These are phyloP conservation scores for Xestia rhomboidea DNA, from an alignment of 2,888 invertebrate genomes.

Conservation along the genomic window DNA sequence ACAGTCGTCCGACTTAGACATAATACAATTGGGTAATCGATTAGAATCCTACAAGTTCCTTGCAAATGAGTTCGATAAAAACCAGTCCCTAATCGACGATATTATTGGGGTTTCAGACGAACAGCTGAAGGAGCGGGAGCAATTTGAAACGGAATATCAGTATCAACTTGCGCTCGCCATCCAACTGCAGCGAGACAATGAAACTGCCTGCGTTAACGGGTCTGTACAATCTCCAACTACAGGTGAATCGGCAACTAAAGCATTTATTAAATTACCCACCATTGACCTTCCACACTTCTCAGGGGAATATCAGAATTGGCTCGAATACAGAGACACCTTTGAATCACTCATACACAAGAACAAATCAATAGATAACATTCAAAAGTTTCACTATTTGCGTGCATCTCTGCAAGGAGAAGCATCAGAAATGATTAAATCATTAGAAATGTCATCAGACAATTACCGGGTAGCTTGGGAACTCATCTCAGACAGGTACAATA, in stretches of 20 bases:
- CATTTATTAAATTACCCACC: neutral
- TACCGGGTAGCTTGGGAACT: conserved; percentile 18
- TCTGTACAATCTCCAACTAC: neutral
- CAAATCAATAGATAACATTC: conserved; percentile 6
- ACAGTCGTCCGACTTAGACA: neutral
- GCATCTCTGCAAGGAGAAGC: conserved; percentile 6
- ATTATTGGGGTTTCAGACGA: neutral
- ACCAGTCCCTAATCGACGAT: neutral
- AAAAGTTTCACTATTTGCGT: conserved; percentile 11
- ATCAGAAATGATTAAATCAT: neutral
- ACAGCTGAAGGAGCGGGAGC: neutral
- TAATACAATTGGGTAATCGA: neutral
- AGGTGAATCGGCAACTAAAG: no score
- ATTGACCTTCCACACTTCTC: conserved; percentile 9
- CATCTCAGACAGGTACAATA: neutral
- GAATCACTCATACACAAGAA: conserved; percentile 11
- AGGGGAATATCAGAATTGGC: neutral
- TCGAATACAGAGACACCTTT: neutral
- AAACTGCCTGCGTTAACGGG: conserved; percentile 4
- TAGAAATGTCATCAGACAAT: conserved; percentile 7
- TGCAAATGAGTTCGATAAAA: conserved; percentile 4
- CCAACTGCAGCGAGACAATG: neutral
- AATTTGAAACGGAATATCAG: conserved; percentile 4
- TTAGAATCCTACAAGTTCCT: conserved; percentile 5
- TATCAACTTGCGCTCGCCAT: conserved; percentile 12